These are phyloP conservation scores for Dinoponera quadriceps DNA, from an alignment of 1,140 invertebrate genomes.

Conservation along the genomic window DNA sequence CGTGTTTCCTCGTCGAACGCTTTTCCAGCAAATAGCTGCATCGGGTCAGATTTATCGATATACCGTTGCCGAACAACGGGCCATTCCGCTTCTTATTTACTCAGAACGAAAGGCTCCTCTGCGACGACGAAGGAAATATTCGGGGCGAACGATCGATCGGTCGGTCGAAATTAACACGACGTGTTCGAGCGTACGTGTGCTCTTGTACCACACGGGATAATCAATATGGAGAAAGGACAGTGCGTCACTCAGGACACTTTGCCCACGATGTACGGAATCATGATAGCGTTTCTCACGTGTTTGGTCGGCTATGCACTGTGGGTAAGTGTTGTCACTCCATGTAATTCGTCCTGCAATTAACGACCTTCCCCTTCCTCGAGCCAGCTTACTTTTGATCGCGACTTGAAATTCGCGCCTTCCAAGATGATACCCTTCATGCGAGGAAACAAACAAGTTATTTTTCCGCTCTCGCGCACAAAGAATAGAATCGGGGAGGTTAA, in stretches of 20 bases:
- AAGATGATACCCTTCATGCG: background rate
- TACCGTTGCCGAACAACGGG: constrained; percentile 62
- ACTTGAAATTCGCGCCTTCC: background rate
- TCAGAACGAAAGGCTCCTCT: constrained; percentile 33
- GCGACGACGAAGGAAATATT: constrained; percentile 59
- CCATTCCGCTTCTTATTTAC: constrained; percentile 62
- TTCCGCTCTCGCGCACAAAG: background rate
- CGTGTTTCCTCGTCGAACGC: constrained; percentile 70
- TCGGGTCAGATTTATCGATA: constrained; percentile 71
- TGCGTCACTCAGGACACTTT: constrained; percentile 76
- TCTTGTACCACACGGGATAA: constrained; percentile 24
- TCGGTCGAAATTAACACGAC: constrained; percentile 49
- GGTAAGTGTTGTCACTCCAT: constrained; percentile 76
- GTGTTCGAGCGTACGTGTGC: background rate
- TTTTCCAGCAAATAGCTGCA: constrained; percentile 70
- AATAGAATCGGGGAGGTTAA: background rate
- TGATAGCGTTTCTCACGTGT: constrained; percentile 82
- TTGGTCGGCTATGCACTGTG: constrained; percentile 82
- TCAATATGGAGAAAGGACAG: constrained; percentile 62
- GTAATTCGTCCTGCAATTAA: background rate
- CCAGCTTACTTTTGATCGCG: background rate
- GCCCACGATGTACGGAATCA: constrained; percentile 81
- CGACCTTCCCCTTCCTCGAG: background rate
- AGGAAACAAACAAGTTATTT: too few species aligned
- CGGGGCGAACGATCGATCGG: constrained; percentile 1